Evolutionary conservation across 2,797 vertebrate species (phyloP), one percentile per base, ranked within the genome.

Genomic region (Benthosema pterotum): DNA sequence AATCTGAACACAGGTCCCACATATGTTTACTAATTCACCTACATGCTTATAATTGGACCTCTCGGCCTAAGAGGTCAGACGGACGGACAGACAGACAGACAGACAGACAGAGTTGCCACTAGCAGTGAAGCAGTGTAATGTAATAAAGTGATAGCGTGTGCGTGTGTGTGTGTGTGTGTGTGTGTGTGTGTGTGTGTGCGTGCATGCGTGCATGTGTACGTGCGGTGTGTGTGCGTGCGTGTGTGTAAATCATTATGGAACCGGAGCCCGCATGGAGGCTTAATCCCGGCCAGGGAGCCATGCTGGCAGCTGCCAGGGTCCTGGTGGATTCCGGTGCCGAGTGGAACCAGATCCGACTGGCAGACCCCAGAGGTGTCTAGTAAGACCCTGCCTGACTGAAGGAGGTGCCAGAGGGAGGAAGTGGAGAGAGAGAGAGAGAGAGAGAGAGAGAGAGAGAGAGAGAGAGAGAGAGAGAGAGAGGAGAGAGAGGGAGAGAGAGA

Each of bases 191-290:
- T 22, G 19, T 22, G 19, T 22, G 19, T 22, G 19, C 4, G 19
- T 22, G 19, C 4, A 4, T 22, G 19, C 4, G 28, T 51, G 50
- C 9, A 18, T 52, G 18, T 25, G 17, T 18, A 7, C 12, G 11
- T 25, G 87, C 85, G 83, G 51, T 52, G 19, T 28, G 18, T 22
- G 16, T 25, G 12, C n/a, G 87, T 86, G 83, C 86, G 81, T 76
- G 79, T 57, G 82, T 75, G 79, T 89, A 88, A 91, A 86, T 87
- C 82, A 89, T 86, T 76, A 81, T 78, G 81, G 82, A 87, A 80
- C 83, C 79, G 77, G 71, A 80, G 80, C 79, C 32, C 69, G 83
- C 83, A 80, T 79, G 77, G 60, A 82, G 63, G 65, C 63, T 74
- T 87, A 83, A 83, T 84, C 76, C 83, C 56, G 62, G 62, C 63